Percentiles rank a stretch among this genome's conserved stretches.
Evolutionary conservation across 2,888 invertebrate genomes (phyloP).

Genomic region (Lasioglossum malachurum): DNA sequence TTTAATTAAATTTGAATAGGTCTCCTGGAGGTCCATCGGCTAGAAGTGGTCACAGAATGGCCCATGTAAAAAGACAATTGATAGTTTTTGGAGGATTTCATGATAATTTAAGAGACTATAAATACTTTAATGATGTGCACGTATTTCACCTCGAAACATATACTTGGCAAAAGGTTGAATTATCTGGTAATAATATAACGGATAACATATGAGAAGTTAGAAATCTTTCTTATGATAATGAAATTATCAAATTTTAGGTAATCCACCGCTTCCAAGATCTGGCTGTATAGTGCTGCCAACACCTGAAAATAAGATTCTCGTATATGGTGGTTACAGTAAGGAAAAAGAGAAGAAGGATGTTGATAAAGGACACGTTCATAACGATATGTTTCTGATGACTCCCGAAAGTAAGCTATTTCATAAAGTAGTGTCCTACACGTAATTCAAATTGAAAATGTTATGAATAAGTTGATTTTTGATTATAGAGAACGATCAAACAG

Average conservation of each 20-base stretch:
- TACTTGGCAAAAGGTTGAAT: conserved; percentile 91
- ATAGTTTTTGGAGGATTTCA: conserved; percentile 96
- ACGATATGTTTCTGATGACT: conserved; percentile 89
- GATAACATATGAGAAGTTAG: background rate
- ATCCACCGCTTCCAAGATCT: conserved; percentile 91
- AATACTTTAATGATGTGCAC: conserved; percentile 95
- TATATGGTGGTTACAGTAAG: conserved; percentile 93
- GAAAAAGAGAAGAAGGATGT: conserved; percentile 90
- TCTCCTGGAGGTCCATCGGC: conserved; percentile 92
- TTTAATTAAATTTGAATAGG: conserved; percentile 79
- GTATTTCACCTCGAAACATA: conserved; percentile 92
- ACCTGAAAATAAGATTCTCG: conserved; percentile 88
- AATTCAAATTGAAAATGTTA: background rate
- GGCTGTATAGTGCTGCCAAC: conserved; percentile 91
- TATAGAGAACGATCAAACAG: conserved; percentile 87
- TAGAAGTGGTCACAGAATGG: conserved; percentile 96
- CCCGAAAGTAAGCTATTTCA: conserved; percentile 87
- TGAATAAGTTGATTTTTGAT: conserved; percentile 21
- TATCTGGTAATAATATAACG: conserved; percentile 75
- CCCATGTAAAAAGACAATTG: conserved; percentile 90
- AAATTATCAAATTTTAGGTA: conserved; percentile 83
- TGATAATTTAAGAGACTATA: conserved; percentile 94
- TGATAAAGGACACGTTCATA: conserved; percentile 90
- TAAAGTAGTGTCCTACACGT: conserved; percentile 1
- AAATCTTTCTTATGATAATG: conserved; percentile 2